Evolutionary conservation across 2,113 vertebrate genomes (phyloP).

Genomic region (Eretmochelys imbricata): DNA sequence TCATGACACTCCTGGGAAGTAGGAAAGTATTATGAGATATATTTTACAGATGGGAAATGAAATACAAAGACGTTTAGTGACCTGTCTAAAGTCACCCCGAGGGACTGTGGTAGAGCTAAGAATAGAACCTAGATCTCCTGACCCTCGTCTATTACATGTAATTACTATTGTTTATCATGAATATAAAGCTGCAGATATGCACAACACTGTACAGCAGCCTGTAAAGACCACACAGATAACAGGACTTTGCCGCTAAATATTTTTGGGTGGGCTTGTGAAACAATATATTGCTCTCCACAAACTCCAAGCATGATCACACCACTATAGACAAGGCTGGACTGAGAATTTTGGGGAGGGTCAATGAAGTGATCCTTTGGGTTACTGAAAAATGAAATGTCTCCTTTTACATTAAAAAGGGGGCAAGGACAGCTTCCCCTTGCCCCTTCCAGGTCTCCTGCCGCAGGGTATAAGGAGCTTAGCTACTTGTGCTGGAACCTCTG

Average conservation of each 20-base stretch:
- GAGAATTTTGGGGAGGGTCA: neutral
- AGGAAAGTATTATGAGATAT: neutral
- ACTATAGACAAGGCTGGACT: neutral
- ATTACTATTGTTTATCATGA: neutral
- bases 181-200: neutral
- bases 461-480: neutral
- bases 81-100: neutral
- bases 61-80: fast-evolving
- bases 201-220: neutral
- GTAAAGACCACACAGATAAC: neutral
- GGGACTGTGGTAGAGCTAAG: neutral
- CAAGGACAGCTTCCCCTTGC: neutral
- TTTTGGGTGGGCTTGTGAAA: neutral
- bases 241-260: neutral
- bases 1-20: neutral
- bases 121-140: neutral
- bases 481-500: neutral
- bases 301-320: neutral
- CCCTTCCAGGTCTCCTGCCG: neutral
- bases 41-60: neutral
- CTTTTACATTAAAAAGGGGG: neutral
- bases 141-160: neutral
- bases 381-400: fast-evolving
- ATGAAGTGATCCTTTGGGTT: neutral
- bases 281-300: neutral